phyloP scores from a whole-genome alignment of 2,797 vertebrate species.

The Enteromius fasciolatus region DNA sequence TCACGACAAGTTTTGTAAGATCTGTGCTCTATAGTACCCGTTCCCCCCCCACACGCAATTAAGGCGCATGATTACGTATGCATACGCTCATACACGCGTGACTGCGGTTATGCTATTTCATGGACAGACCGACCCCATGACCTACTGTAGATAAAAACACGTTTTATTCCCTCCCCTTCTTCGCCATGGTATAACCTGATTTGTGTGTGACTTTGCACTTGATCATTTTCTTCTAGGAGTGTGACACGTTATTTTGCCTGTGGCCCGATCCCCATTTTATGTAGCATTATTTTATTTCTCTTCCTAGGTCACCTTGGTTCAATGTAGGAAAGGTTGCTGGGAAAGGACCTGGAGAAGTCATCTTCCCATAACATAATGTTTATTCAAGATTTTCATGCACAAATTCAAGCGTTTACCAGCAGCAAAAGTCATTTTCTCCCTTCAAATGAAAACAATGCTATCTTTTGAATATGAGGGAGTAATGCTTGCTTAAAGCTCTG shows the following conservation, averaged over 20 bases:
- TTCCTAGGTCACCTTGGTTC: conserved; percentile 78
- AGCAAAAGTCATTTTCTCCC: background rate
- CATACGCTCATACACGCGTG: conserved; percentile 1
- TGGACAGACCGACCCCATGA: background rate
- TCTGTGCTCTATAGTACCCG: conserved; percentile 67
- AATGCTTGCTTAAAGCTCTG: background rate
- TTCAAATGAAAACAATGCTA: background rate
- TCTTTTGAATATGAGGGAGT: background rate
- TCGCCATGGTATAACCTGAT: conserved; percentile 59
- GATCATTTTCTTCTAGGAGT: conserved; percentile 72
- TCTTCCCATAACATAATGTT: background rate
- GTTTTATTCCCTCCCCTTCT: background rate
- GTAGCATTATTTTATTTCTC: conserved; percentile 74
- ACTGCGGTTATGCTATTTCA: conserved; percentile 9
- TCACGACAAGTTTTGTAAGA: conserved; percentile 76
- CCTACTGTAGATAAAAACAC: background rate
- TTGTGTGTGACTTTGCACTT: conserved; percentile 68
- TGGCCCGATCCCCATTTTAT: conserved; percentile 75
- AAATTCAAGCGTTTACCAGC: background rate
- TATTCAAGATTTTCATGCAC: background rate
- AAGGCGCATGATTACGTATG: conserved; percentile 44
- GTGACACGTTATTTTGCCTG: conserved; percentile 73
- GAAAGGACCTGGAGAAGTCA: background rate
- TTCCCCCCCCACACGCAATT: conserved; percentile 37
- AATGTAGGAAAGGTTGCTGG: conserved; percentile 60